phyloP scores from a whole-genome alignment of 2,888 invertebrate genomes.

The Argyresthia goedartella region DNA sequence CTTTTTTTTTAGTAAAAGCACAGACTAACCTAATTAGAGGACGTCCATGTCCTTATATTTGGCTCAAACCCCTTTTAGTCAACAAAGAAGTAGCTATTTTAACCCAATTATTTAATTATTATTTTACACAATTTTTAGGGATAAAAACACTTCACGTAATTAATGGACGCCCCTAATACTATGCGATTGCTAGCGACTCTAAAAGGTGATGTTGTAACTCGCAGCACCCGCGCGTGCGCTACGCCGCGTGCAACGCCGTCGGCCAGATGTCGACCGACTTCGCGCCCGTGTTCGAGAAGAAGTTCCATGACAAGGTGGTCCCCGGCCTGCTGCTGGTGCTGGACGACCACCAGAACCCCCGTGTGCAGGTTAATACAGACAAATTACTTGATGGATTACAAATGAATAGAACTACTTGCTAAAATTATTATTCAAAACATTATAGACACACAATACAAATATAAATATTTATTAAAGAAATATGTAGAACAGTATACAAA shows the following conservation, averaged over 20 bases:
- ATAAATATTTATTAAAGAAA: not conserved
- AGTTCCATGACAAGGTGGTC: slow-evolving; percentile 96
- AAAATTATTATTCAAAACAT: not conserved
- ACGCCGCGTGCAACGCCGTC: slow-evolving; percentile 98
- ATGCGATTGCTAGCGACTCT: no score
- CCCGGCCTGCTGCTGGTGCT: slow-evolving; percentile 90
- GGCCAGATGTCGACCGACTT: slow-evolving; percentile 99
- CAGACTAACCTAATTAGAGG: no score
- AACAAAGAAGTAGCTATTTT: no score
- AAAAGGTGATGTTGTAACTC: slow-evolving; percentile 9
- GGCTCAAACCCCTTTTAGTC: no score
- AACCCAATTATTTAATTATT: no score
- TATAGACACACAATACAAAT: not conserved
- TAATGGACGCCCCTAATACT: no score
- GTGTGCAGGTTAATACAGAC: slow-evolving; percentile 82
- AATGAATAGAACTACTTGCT: not conserved
- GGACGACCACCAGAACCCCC: slow-evolving; percentile 91
- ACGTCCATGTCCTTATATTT: no score
- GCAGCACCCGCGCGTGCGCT: slow-evolving; percentile 91
- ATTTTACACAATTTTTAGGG: no score
- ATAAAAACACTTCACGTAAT: no score
- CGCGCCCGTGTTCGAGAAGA: slow-evolving; percentile 96
- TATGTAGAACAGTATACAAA: no score
- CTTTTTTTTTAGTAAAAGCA: no score
- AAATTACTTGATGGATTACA: no score